These are phyloP conservation scores for Actinia tenebrosa DNA, from an alignment of 64 coral and sea anemone genomes.

Conservation along the genomic window DNA sequence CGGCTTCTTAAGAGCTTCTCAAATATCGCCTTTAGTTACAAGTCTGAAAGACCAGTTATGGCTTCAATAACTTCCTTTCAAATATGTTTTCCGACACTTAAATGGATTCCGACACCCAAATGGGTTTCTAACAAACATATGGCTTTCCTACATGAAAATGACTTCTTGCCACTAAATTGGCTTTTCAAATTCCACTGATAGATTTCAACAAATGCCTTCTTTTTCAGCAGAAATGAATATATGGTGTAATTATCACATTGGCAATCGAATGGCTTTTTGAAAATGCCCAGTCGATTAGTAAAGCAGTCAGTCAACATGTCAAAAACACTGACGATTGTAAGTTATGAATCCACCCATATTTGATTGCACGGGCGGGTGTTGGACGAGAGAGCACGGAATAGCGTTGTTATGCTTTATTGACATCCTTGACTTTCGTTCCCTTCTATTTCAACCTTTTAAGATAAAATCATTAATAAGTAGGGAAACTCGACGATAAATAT, in stretches of 20 bases:
- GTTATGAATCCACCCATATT: neutral
- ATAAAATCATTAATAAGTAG: neutral
- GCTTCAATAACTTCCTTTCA: neutral
- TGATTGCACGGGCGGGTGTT: neutral
- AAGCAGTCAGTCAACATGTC: conserved; percentile 1
- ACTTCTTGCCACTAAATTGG: neutral
- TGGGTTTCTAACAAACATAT: neutral
- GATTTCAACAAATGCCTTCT: neutral
- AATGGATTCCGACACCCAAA: neutral
- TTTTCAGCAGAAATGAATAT: neutral
- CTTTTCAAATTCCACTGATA: neutral
- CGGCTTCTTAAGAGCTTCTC: neutral
- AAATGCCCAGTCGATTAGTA: neutral
- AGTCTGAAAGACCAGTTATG: neutral
- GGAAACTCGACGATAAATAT: neutral
- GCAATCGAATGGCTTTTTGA: conserved; percentile 4
- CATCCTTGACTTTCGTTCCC: neutral
- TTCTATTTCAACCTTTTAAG: conserved; percentile 10
- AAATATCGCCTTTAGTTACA: neutral
- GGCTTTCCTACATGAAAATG: neutral
- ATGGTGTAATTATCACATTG: neutral
- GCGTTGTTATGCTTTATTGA: neutral
- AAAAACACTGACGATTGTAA: neutral
- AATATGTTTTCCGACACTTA: neutral
- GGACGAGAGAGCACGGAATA: neutral